Conservation (phyloP, 2,113 vertebrate genomes). For the Apus apus region DNA sequence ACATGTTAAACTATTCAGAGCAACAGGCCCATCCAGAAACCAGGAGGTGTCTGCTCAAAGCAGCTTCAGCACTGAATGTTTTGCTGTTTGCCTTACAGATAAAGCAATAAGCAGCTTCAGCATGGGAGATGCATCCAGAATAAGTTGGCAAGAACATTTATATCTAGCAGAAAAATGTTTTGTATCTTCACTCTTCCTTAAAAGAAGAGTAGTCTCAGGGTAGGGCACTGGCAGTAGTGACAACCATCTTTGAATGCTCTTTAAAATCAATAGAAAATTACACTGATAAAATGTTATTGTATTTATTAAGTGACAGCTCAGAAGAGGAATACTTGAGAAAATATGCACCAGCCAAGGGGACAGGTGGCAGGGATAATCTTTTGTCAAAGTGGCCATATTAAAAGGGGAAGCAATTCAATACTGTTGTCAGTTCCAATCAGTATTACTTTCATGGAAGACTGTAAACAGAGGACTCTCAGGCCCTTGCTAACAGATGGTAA, state of each 20-base stretch:
- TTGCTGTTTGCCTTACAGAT: neutral
- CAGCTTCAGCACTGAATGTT: neutral
- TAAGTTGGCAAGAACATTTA: neutral
- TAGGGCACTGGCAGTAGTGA: neutral
- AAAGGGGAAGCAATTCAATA: constrained; percentile 36
- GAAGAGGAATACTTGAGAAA: neutral
- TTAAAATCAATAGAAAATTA: neutral
- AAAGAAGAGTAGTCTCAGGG: neutral
- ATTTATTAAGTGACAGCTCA: neutral
- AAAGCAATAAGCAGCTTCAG: neutral
- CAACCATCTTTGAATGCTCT: neutral
- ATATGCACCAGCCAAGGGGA: neutral
- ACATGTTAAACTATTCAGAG: neutral
- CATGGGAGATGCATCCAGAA: neutral
- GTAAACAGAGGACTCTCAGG: constrained; percentile 26
- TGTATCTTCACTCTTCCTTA: neutral
- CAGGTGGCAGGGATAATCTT: constrained; percentile 50
- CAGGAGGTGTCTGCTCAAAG: neutral
- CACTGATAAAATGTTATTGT: neutral
- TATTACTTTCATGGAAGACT: constrained; percentile 43
- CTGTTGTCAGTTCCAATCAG: constrained; percentile 30
- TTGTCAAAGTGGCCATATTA: constrained; percentile 6
- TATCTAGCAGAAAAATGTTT: neutral
- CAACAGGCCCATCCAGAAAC: neutral
- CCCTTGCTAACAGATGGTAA: constrained; percentile 48